These are phyloP conservation scores for Trissolcus basalis DNA, from an alignment of 1,140 invertebrate genomes.

Conservation along the genomic window DNA sequence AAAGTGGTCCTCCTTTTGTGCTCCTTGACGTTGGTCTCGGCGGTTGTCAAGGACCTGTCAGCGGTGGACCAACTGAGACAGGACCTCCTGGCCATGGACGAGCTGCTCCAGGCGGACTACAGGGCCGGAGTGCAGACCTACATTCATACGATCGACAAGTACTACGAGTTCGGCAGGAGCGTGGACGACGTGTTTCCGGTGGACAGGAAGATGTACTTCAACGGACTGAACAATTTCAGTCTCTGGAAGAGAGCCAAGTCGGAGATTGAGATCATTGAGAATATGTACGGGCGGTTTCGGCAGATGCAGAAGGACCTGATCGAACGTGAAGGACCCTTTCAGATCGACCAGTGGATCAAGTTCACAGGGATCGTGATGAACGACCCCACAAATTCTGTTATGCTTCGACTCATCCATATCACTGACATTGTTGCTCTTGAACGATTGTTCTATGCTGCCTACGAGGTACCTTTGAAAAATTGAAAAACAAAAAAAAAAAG, in stretches of 20 bases:
- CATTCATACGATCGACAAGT: slow-evolving; percentile 76
- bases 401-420: slow-evolving; percentile 33
- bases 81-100: slow-evolving; percentile 76
- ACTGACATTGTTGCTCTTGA: slow-evolving; percentile 34
- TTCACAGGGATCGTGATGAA: slow-evolving; percentile 29
- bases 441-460: slow-evolving; percentile 31
- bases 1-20: not conserved
- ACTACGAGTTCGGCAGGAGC: slow-evolving; percentile 76
- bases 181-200: slow-evolving; percentile 66
- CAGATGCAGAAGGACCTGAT: slow-evolving; percentile 42
- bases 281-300: slow-evolving; percentile 32
- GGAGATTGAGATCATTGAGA: slow-evolving; percentile 40
- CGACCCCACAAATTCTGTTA: slow-evolving; percentile 32
- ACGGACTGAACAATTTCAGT: slow-evolving; percentile 32
- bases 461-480: slow-evolving; percentile 25
- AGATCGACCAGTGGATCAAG: slow-evolving; percentile 42
- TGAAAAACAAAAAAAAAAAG: not conserved
- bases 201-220: slow-evolving; percentile 67
- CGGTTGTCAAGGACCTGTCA: slow-evolving; percentile 26
- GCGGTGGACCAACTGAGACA: slow-evolving; percentile 77
- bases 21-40: not conserved
- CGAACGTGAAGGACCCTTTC: slow-evolving; percentile 18
- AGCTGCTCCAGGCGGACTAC: slow-evolving; percentile 17
- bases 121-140: slow-evolving; percentile 15
- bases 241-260: slow-evolving; percentile 28